Evolutionary conservation across 2,113 vertebrate genomes (phyloP).

Genomic region (Anarhynchus alexandrinus): DNA sequence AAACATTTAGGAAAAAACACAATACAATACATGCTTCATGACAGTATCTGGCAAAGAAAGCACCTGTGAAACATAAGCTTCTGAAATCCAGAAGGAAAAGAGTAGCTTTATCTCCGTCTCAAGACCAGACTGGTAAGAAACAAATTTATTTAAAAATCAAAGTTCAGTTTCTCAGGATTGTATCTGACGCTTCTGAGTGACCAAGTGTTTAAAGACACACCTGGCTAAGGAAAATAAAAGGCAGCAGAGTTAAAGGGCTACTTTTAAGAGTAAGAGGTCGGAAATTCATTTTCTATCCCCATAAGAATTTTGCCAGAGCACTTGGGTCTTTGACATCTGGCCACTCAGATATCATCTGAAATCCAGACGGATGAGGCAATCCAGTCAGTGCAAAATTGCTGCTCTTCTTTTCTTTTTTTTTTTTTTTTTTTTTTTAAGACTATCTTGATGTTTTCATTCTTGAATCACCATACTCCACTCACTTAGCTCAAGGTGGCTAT

Average conservation of each 20-base stretch:
- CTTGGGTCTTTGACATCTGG: constrained; percentile 8
- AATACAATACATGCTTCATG: constrained; percentile 22
- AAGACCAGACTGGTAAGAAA: constrained; percentile 1
- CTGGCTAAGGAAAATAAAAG: constrained; percentile 12
- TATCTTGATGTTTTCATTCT: not conserved
- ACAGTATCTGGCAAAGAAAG: constrained; percentile 35
- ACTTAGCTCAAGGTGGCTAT: constrained; percentile 28
- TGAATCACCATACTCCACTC: constrained; percentile 49
- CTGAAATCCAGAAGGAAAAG: constrained; percentile 42
- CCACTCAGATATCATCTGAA: not conserved
- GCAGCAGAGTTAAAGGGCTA: constrained; percentile 28
- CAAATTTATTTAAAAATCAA: not conserved
- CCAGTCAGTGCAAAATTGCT: constrained; percentile 58
- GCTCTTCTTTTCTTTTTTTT: not conserved
- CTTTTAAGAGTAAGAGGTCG: not conserved
- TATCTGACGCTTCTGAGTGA: constrained; percentile 4
- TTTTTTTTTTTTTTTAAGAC: not conserved
- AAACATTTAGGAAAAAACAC: constrained; percentile 1
- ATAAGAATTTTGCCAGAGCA: constrained; percentile 20
- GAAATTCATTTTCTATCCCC: constrained; percentile 30
- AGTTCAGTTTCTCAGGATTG: constrained; percentile 29
- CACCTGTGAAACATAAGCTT: constrained; percentile 60
- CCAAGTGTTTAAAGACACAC: constrained; percentile 40
- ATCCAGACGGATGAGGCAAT: constrained; percentile 32
- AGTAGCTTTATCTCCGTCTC: constrained; percentile 49